Evolutionary conservation across 64 coral and sea anemone species (phyloP), one percentile per base, ranked within the genome.

Genomic region (Stichodactyla helianthus): DNA sequence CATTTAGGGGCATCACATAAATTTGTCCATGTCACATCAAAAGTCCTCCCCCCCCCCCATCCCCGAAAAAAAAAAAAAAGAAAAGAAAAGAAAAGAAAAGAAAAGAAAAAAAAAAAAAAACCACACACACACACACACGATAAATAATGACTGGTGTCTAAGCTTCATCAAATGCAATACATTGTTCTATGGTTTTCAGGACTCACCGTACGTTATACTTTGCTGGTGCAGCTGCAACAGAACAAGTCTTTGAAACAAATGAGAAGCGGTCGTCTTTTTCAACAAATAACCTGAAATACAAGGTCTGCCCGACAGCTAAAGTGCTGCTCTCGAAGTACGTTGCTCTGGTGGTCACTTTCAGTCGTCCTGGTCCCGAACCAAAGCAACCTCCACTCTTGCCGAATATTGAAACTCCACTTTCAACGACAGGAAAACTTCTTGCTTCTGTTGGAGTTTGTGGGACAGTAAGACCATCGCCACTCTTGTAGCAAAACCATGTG

Each of bases 321-420:
- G 4, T 6, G 26, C 53, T 55, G 23, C 52, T 84, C 1, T 84
- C 50, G 19, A 84, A 84, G 10, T 27, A 54, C 10, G 12, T 14
- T 11, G 82, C 22, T 53, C 56, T 54, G 18, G 17, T 84, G 7
- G 27, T 84, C 6, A 55, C 52, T 58, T 13, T 84, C 1, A 84
- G 4, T 51, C 82, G 82, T 25, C 82, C 82, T 25, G 22, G 22
- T 7, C 82, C 82, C 0, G 10, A 20, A 58, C 53, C 53, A 55
- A 84, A 84, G 54, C 82, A 84, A 7, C 82, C 82, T 52, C 82
- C 56, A 84, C 12, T 53, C 17, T 5, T 15, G 5, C 82, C 56
- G 6, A 5, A 9, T 7, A 26, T 59, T 55, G 82, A 22, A 13
- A 56, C 56, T 13, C 52, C 56, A 22, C 23, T 84, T 25, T 84